phyloP scores from a whole-genome alignment of 1,140 invertebrate species.

The Cydia amplana region DNA sequence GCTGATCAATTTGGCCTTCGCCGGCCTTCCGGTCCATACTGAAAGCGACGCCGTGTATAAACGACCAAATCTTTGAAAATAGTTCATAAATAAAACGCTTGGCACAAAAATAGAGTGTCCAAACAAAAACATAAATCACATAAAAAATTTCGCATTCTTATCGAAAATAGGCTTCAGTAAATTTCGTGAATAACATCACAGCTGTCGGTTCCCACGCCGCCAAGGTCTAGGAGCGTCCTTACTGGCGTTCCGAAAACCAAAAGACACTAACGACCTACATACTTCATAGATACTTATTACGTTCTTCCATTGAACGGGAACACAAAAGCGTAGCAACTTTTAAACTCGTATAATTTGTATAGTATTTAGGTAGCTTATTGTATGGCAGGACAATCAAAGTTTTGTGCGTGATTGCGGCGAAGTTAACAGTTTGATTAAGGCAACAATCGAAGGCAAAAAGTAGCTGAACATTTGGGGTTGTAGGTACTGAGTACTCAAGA shows the following conservation, averaged over 20 bases:
- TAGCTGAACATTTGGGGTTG: not conserved
- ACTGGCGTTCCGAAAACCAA: not conserved
- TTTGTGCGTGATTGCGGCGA: no score
- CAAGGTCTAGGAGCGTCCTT: slow-evolving; percentile 23
- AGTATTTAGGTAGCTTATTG: no score
- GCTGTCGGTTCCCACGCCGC: slow-evolving; percentile 17
- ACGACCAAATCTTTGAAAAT: no score
- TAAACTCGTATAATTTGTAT: not conserved
- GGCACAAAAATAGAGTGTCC: no score
- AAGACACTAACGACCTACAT: not conserved
- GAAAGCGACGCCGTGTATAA: no score
- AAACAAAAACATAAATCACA: no score
- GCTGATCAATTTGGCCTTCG: no score
- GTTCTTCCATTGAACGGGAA: not conserved
- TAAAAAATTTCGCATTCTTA: no score
- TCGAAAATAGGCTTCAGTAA: not conserved
- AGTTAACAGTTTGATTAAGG: not conserved
- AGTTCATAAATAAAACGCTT: no score
- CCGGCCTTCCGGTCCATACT: no score
- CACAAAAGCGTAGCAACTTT: not conserved
- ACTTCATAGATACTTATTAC: not conserved
- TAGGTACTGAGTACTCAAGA: no score
- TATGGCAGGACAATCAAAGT: not conserved
- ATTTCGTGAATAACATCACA: not conserved
- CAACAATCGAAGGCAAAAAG: not conserved